Evolutionary conservation across 2,797 vertebrate genomes (phyloP), one percentile per base, ranked within the genome.

Genomic region (Muscicapa comitata): DNA sequence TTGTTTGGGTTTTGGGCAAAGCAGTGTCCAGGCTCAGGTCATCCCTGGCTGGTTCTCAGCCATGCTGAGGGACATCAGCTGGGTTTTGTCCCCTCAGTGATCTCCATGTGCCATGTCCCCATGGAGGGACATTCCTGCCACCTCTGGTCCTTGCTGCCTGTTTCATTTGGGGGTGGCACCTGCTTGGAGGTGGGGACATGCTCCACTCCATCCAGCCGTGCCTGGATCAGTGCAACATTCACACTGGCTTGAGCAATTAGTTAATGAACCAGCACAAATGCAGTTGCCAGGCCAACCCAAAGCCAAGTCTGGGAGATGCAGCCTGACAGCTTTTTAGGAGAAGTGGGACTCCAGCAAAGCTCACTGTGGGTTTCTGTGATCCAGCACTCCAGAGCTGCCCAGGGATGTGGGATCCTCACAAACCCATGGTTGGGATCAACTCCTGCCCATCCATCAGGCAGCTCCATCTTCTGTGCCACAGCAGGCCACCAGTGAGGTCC

Each of bases 281-380:
- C 67, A 73, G 93, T 95, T 96, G 90, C 90, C 93, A 82, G 33
- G 90, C 78, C 92, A 94, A 85, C 86, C 90, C 86, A 28, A 88
- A 90, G 84, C 74, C 79, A 70, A 87, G 28, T 67, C 62, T 79
- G 81, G 47, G 88, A 86, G 92, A 95, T 92, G 84, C 77, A 28
- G 40, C 29, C 3, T 94, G 94, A 88, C 90, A 95, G 83, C 63
- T 89, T 88, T n/a, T 25, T 16, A 8, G 59, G 86, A 68, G 62
- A 73, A 42, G 59, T 57, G 77, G 62, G 29, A 40, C 77, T 88
- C 1, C 10, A 63, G 93, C 67, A 94, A 81, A 59, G 33, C 31
- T 92, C 23, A 1, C 35, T 0, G 0, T 24, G 73, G 33, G 3
- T 47, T 74, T 42, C 73, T 12, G 17, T 24, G 68, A 13, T 45